These are phyloP conservation scores for Axea sp. DNA, from an alignment of 2,888 invertebrate species.

Conservation along the genomic window DNA sequence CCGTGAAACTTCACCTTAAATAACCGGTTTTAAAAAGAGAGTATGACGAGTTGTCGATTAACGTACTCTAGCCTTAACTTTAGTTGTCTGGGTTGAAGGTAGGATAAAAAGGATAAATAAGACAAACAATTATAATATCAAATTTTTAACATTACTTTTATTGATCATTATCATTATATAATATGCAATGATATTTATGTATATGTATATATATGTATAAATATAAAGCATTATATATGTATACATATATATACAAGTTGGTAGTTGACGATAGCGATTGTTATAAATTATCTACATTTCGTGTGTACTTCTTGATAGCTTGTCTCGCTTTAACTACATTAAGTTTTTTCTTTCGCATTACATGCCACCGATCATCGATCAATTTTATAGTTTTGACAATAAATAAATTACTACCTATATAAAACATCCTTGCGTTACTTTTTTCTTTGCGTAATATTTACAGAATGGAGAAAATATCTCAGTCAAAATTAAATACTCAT, in stretches of 20 bases:
- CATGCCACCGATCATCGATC: conserved; percentile 60
- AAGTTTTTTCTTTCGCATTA: conserved; percentile 45
- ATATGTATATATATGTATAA: conserved; percentile 67
- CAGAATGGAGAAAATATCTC: conserved; percentile 69
- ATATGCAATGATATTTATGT: conserved; percentile 74
- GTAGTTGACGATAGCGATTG: conserved; percentile 77
- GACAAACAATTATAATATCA: conserved; percentile 48
- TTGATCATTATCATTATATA: conserved; percentile 77
- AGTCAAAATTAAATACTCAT: conserved; percentile 66
- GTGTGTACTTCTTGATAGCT: conserved; percentile 64
- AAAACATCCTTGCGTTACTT: conserved; percentile 72
- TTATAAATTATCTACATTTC: conserved; percentile 78
- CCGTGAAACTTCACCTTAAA: too few species aligned
- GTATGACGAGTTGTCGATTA: too few species aligned
- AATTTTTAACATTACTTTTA: conserved; percentile 76
- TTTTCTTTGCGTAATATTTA: conserved; percentile 72
- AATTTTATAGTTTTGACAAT: conserved; percentile 69
- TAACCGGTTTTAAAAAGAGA: too few species aligned
- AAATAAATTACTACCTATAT: conserved; percentile 77
- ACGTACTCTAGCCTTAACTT: too few species aligned
- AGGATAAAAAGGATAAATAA: too few species aligned
- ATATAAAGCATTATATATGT: conserved; percentile 60
- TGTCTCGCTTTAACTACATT: conserved; percentile 64
- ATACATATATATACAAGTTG: conserved; percentile 64
- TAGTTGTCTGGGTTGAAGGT: too few species aligned